Conservation (phyloP, 2,113 vertebrate genomes). For the Solenodon paradoxus region DNA sequence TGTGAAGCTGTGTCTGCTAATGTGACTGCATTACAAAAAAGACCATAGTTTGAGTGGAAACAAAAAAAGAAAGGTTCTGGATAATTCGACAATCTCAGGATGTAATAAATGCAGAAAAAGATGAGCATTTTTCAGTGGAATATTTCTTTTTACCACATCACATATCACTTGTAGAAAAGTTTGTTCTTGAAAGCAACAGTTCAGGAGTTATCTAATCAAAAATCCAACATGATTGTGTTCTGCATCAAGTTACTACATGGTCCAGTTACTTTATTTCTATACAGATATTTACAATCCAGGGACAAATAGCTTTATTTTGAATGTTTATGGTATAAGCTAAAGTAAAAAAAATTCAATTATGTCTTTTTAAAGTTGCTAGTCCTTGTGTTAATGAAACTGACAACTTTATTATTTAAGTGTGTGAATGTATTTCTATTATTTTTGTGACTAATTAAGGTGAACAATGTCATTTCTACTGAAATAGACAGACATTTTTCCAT, state of each 20-base stretch:
- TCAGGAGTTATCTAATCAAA: neutral
- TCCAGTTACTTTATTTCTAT: neutral
- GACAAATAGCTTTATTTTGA: neutral
- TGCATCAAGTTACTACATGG: neutral
- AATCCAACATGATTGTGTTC: neutral
- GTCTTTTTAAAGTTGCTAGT: neutral
- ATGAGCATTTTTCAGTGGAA: neutral
- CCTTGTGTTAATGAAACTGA: neutral
- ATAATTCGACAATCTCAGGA: neutral
- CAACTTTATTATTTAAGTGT: neutral
- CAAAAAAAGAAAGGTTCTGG: neutral
- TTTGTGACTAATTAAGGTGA: neutral
- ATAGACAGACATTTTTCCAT: neutral
- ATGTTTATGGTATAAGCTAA: neutral
- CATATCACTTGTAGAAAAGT: neutral
- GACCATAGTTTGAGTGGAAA: neutral
- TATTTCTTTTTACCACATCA: neutral
- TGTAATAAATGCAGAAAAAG: constrained; percentile 36
- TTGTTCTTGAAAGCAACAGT: neutral
- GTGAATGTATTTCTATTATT: neutral
- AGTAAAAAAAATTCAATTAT: neutral
- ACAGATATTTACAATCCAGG: neutral
- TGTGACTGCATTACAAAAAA: constrained; percentile 24
- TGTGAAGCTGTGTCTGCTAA: constrained; percentile 44
- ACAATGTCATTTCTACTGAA: neutral